These are phyloP conservation scores for Hesperia comma DNA, from an alignment of 2,888 invertebrate genomes.

Conservation along the genomic window DNA sequence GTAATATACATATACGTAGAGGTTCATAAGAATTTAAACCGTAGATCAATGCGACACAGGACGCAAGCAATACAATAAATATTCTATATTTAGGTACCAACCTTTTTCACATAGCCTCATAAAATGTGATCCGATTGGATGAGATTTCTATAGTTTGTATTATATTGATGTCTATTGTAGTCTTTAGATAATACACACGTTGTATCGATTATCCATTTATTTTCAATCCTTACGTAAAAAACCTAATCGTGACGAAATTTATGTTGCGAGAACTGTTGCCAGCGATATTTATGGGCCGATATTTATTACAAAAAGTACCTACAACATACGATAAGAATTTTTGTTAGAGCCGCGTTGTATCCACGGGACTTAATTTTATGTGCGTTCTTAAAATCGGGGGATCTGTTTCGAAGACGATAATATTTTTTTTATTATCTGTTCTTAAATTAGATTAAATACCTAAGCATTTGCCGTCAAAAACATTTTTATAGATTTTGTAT, in stretches of 20 bases:
- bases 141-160: too few species aligned
- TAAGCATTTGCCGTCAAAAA: too few species aligned
- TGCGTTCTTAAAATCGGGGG: background rate
- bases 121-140: too few species aligned
- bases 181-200: background rate
- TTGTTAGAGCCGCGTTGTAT: background rate
- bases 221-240: background rate
- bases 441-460: too few species aligned
- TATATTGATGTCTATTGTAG: background rate
- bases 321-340: background rate
- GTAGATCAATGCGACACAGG: too few species aligned
- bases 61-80: too few species aligned
- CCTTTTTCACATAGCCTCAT: too few species aligned
- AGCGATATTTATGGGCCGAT: background rate
- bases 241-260: conserved; percentile 1
- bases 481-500: too few species aligned
- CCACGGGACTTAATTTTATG: conserved; percentile 4
- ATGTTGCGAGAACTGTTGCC: conserved; percentile 6
- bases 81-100: too few species aligned
- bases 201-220: background rate
- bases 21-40: too few species aligned
- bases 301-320: conserved; percentile 7
- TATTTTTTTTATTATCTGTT: background rate
- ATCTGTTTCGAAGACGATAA: background rate
- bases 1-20: too few species aligned